Conservation (phyloP, 2,888 invertebrate genomes). For the Cacoxenus indagator region DNA sequence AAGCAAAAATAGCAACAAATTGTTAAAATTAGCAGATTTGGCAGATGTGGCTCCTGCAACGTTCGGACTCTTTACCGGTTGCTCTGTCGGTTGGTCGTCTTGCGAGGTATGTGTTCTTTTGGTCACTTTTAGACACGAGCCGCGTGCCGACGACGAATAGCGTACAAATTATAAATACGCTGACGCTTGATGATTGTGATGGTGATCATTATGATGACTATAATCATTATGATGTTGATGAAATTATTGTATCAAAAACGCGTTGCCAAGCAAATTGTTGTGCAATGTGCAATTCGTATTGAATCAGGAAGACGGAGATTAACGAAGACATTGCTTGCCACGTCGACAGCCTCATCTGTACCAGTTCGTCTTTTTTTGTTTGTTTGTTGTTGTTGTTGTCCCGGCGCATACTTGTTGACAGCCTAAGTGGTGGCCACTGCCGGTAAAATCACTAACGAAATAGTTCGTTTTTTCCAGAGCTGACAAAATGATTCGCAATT, state of each 20-base stretch:
- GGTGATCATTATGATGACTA: constrained; percentile 14
- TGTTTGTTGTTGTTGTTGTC: too few species aligned
- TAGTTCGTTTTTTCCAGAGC: not conserved
- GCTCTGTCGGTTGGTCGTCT: not conserved
- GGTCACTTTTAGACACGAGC: not conserved
- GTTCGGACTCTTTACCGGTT: not conserved
- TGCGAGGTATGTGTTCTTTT: too few species aligned
- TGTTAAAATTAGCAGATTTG: constrained; percentile 36
- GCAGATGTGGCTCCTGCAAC: constrained; percentile 41
- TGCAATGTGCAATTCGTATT: not conserved
- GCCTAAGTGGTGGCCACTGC: not conserved
- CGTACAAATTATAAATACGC: not conserved
- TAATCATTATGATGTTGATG: constrained; percentile 23
- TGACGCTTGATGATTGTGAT: constrained; percentile 13
- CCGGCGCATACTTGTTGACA: not conserved
- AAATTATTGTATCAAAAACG: constrained; percentile 22
- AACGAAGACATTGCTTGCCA: not conserved
- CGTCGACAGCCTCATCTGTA: not conserved
- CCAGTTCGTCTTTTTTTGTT: not conserved
- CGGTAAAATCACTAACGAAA: not conserved
- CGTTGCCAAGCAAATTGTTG: constrained; percentile 15
- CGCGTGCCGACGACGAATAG: not conserved
- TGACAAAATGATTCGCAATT: not conserved
- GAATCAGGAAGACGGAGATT: not conserved
- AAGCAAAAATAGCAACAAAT: constrained; percentile 33